Evolutionary conservation across 1,140 invertebrate genomes (phyloP).

Genomic region (Neodiprion lecontei): DNA sequence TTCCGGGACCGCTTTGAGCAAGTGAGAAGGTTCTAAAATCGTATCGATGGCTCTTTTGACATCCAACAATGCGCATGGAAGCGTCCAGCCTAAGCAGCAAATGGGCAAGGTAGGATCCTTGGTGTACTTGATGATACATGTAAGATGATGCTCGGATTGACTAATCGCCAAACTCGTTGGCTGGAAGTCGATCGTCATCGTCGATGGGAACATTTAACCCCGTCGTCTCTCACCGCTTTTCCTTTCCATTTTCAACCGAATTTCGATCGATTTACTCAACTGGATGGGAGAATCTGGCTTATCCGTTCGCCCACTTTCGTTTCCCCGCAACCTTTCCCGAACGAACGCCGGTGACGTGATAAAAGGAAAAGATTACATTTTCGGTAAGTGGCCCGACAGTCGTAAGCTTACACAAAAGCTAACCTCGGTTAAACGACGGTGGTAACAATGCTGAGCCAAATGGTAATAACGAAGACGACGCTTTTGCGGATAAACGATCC

Average conservation of each 20-base stretch:
- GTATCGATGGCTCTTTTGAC: too few relatives aligned
- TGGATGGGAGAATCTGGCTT: background rate
- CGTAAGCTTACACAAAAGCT: conserved; percentile 5
- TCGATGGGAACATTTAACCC: background rate
- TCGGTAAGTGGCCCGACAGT: conserved; percentile 1
- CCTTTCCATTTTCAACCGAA: background rate
- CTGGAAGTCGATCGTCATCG: too few relatives aligned
- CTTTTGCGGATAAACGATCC: background rate
- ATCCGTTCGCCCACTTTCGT: background rate
- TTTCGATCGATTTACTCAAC: background rate
- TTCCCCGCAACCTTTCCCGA: background rate
- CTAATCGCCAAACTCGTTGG: too few relatives aligned
- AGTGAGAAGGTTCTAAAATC: too few relatives aligned
- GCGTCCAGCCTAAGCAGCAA: too few relatives aligned
- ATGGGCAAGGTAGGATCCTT: too few relatives aligned
- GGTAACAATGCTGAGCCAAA: background rate
- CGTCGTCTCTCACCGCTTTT: background rate
- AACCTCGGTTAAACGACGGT: background rate
- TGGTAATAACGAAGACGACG: background rate
- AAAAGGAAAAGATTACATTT: conserved; percentile 4
- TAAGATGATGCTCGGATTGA: too few relatives aligned
- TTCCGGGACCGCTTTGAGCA: too few relatives aligned
- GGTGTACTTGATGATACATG: too few relatives aligned
- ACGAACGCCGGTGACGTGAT: background rate
- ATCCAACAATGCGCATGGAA: too few relatives aligned